These are phyloP conservation scores for Alfaro cultratus DNA, from an alignment of 2,797 vertebrate species.

Conservation along the genomic window DNA sequence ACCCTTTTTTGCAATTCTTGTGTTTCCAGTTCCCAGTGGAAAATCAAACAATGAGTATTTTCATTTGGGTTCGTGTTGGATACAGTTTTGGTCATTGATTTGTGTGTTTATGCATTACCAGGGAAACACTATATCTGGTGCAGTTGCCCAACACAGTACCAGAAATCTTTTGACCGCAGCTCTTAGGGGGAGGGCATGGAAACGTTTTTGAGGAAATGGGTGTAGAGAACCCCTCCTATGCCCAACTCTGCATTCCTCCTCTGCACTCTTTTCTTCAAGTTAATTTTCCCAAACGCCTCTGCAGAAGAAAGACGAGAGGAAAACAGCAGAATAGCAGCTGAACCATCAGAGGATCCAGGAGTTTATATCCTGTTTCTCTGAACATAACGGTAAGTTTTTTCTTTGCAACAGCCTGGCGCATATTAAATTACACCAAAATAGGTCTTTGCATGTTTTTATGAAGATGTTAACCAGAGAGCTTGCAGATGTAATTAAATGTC, in stretches of 20 bases:
- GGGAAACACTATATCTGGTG: constrained; percentile 60
- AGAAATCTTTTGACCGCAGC: constrained; percentile 32
- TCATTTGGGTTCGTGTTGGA: constrained; percentile 2
- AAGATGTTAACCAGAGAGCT: background rate
- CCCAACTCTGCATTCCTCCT: constrained; percentile 73
- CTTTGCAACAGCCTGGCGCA: background rate
- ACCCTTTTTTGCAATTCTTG: background rate
- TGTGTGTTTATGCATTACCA: constrained; percentile 36
- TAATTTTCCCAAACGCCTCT: constrained; percentile 33
- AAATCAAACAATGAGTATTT: background rate
- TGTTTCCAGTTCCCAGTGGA: background rate
- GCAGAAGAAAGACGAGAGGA: constrained; percentile 20
- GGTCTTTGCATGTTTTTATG: background rate
- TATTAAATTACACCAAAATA: background rate
- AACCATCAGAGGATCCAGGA: constrained; percentile 14
- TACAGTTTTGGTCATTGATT: constrained; percentile 10
- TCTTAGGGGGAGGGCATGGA: constrained; percentile 67
- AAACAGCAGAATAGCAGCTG: constrained; percentile 28
- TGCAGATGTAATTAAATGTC: constrained; percentile 8
- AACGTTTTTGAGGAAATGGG: constrained; percentile 75
- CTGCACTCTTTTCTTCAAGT: constrained; percentile 38
- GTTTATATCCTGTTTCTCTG: background rate
- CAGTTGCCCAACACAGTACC: constrained; percentile 38
- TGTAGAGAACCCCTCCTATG: constrained; percentile 72
- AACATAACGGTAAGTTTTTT: constrained; percentile 49